Evolutionary conservation across 2,113 vertebrate species (phyloP), one percentile per base, ranked within the genome.

Genomic region (Leucoraja erinaceus): DNA sequence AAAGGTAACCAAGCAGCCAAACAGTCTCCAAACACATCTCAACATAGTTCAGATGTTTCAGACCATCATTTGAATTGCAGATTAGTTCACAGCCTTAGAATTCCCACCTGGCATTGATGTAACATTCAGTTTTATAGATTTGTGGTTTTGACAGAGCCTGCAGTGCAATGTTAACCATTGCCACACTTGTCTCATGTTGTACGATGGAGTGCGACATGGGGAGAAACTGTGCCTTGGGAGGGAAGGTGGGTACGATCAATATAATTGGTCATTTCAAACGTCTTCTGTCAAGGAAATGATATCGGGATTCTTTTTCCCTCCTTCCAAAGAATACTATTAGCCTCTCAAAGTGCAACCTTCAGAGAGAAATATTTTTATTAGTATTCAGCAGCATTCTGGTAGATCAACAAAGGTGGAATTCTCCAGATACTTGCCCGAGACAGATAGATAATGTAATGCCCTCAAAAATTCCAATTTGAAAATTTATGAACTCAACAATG

Each of bases 391-490:
- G 31, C 83, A 66, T 63, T 88, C 83, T 88, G 5, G 28, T 16
- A 14, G 59, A 63, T 63, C 59, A n/a, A 88, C 28, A 88, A 88
- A 86, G 10, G 61, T n/a, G 7, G 56, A 63, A 88, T 88, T 88
- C 83, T 88, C 59, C 5, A 88, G 83, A 31, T n/a, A 31, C 28
- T 63, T 31, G 59, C 28, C 28, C 59, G 5, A 63, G 83, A n/a
- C 59, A 66, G 28, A 31, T 5, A 63, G 83, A 88, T 88, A 66
- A 86, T 88, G 59, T 88, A 61, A 88, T 66, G 83, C 61, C 83
- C 59, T 31, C 83, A 88, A 28, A 88, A 88, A 18, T 88, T 61
- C 83, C 59, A 88, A 28, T 88, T 63, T 88, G 83, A 88, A 66
- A 61, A 33, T 18, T 88, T 88, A 31, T 18, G 59, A 88, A 88